phyloP scores from a whole-genome alignment of 2,113 vertebrate species.

The Girardinichthys multiradiatus region DNA sequence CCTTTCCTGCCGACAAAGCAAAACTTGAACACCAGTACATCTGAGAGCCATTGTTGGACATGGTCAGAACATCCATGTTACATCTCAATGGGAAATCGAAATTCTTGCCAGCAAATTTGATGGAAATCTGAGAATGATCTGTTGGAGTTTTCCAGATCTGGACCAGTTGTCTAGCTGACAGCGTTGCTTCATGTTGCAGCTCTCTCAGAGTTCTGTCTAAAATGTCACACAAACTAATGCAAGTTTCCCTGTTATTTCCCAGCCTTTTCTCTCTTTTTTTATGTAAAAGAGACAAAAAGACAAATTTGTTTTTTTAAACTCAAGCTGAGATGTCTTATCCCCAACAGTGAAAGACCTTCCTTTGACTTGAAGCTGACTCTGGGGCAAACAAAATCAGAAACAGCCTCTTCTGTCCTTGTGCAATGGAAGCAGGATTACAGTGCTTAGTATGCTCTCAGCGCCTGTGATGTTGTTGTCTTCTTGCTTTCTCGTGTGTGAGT shows the following conservation, averaged over 20 bases:
- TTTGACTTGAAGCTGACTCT: background rate
- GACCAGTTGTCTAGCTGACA: conserved; percentile 49
- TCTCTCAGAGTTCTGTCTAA: conserved; percentile 15
- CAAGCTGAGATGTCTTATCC: background rate
- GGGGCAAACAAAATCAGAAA: background rate
- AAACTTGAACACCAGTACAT: conserved; percentile 30
- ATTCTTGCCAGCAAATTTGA: conserved; percentile 28
- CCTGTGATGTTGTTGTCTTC: conserved; percentile 27
- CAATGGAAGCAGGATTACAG: conserved; percentile 16
- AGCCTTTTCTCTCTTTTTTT: background rate
- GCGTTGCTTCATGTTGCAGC: conserved; percentile 3
- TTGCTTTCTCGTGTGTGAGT: conserved; percentile 20
- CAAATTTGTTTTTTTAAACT: background rate
- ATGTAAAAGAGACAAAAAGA: background rate
- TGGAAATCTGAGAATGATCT: conserved; percentile 58
- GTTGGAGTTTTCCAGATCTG: conserved; percentile 40
- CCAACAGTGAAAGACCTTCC: background rate
- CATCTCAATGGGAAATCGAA: conserved; percentile 47
- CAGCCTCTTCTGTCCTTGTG: background rate
- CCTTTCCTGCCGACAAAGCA: conserved; percentile 44
- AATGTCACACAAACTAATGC: conserved; percentile 30
- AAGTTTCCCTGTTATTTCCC: background rate
- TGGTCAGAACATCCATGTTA: conserved; percentile 29
- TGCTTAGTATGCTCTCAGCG: conserved; percentile 9
- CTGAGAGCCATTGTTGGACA: conserved; percentile 33